phyloP scores from a whole-genome alignment of 2,888 invertebrate genomes.

The Drosophila subquinaria region DNA sequence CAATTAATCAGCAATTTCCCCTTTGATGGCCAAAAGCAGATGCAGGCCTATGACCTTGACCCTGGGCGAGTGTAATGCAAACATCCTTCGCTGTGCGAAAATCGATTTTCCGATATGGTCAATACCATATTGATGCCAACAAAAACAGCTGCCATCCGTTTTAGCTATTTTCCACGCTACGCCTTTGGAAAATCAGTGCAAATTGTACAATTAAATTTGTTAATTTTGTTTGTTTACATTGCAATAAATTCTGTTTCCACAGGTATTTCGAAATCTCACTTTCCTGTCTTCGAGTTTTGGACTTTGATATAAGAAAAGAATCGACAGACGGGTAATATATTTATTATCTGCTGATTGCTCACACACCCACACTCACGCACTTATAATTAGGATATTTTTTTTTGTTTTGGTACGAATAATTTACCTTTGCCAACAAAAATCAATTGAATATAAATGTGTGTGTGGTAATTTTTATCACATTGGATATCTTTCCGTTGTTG shows the following conservation, averaged over 20 bases:
- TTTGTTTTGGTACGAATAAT: conserved; percentile 11
- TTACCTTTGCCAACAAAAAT: conserved; percentile 44
- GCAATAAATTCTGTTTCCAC: conserved; percentile 35
- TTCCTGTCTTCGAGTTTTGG: conserved; percentile 6
- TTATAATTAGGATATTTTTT: conserved; percentile 3
- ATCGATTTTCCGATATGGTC: conserved; percentile 41
- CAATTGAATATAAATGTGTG: conserved; percentile 23
- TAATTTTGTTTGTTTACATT: conserved; percentile 40
- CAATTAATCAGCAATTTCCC: conserved; percentile 6
- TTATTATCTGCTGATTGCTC: conserved; percentile 24
- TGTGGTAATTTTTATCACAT: conserved; percentile 25
- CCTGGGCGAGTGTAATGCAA: neutral
- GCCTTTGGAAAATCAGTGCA: neutral
- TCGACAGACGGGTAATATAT: conserved; percentile 17
- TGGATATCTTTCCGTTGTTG: conserved; percentile 11
- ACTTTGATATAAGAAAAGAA: conserved; percentile 17
- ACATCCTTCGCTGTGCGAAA: conserved; percentile 19
- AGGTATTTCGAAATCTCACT: conserved; percentile 30
- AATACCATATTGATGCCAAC: conserved; percentile 10
- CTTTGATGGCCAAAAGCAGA: neutral
- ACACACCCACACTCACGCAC: neutral
- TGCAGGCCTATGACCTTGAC: conserved; percentile 30
- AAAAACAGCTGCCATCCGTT: conserved; percentile 2
- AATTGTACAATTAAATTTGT: conserved; percentile 32
- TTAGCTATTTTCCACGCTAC: neutral